Base-by-base conservation (phyloP, 35 echinoderm and acorn worm genomes). In the Stichopus chloronotus region DNA sequence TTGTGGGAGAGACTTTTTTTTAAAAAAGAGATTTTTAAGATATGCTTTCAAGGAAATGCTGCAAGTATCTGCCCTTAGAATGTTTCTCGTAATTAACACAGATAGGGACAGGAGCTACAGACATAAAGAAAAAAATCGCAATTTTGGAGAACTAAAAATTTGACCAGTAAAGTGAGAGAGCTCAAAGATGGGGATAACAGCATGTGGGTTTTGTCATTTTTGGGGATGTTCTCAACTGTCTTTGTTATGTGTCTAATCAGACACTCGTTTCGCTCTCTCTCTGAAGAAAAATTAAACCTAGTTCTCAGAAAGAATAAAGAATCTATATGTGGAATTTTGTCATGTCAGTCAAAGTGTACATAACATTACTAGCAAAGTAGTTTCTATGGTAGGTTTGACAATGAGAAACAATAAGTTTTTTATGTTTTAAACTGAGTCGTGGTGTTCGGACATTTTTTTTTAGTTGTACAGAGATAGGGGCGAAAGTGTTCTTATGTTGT, bases 311-410 rank as follows among this genome's bases (percentile, higher is more conserved):
- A 43, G 61, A 65, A 65, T 65, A 65, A 65, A 65, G 19, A 65
- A 65, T 11, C 19, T 65, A 11, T 65, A 65, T 65, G 61, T 65
- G 61, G 9, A 65, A 65, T 11, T 11, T 11, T 65, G 11, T 65
- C 61, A 65, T 65, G 52, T 83, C 79, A 83, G 10, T 83, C 79
- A 83, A 52, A 83, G 55, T 83, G 80, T 83, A 83, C 25, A 83
- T 83, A 83, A 83, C 43, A n/a, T 83, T 83, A 43, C 53, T 83
- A 55, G 55, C 7, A 83, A 56, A 65, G 61, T 65, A 65, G 61
- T 65, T 65, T 65, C 61, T 65, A 65, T 43, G 11, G 61, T 65
- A 65, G 61, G 61, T 43, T 43, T 43, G 30, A 43, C 30, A 43
- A 0, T 43, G 30, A 43, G 30, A 43, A 43, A 43, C 11, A 17